Base-by-base conservation (phyloP, 2,113 vertebrate species). In the Marcusenius ussheri region DNA sequence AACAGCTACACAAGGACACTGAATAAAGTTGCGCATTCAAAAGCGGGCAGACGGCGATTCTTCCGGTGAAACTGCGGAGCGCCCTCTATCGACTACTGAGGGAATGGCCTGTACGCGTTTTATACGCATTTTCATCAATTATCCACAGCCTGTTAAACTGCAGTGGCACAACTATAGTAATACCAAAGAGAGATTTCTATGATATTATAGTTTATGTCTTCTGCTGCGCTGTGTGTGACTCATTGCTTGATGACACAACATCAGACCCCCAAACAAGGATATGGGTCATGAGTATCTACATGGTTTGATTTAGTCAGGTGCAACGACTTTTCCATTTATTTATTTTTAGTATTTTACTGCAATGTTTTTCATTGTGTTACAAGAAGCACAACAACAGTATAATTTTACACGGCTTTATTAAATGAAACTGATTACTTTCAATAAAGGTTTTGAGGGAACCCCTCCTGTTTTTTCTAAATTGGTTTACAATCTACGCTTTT, bases 21-120 rank as follows among this genome's bases (percentile, higher is more conserved):
- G 94, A 95, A 95, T 94, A 95, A 94, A 95, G 94, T 92, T 94
- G 6, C 13, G 77, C 49, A 91, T 93, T 93, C 77, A 93, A 91
- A 93, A 89, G 2, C 0, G 15, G 15, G 11, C 47, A 17, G 17
- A 45, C 31, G 15, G 5, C 15, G 42, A 39, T 83, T 80, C 74
- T n/a, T 80, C 31, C 74, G 74, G 35, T 42, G 35, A 87, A 31
- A 27, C 1, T 31, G 27, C 7, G 3, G 13, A 53, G 49, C 85
- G 50, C 85, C 85, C n/a, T 35, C 85, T 87, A 39, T 10, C 13
- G 85, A 39, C 27, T 19, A 39, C 2, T n/a, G 27, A 27, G 6
- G 27, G 85, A 84, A 84, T 84, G 39, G 39, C 8, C 21, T 42
- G 11, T 8, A 80, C 6, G 35, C 19, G 35, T 42, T 42, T 19